Evolutionary conservation across 2,797 vertebrate species (phyloP).

Genomic region (Decapterus maruadsi): DNA sequence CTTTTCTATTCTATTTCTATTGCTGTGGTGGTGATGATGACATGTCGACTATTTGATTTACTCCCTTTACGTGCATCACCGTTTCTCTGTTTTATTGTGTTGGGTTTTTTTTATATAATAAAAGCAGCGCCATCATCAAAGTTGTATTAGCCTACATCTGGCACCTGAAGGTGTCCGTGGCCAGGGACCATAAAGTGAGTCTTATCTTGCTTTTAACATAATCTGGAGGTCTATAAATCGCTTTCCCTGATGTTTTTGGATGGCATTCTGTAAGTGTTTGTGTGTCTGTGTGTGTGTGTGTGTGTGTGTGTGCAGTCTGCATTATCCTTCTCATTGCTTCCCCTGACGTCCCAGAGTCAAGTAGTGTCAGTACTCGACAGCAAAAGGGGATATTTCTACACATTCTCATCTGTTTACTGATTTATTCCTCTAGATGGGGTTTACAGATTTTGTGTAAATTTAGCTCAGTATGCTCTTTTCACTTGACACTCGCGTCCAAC

Average conservation of each 20-base stretch:
- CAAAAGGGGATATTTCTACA: conserved; percentile 15
- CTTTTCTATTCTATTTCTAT: not conserved
- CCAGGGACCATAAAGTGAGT: conserved; percentile 38
- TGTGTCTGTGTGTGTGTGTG: not conserved
- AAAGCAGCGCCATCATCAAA: conserved; percentile 20
- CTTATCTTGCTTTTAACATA: conserved; percentile 52
- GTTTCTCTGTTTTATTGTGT: conserved; percentile 27
- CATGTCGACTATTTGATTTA: conserved; percentile 4
- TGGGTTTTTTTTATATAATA: conserved; percentile 37
- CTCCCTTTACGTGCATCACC: not conserved
- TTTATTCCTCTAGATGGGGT: conserved; percentile 15
- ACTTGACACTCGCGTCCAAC: conserved; percentile 37
- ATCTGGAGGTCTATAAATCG: conserved; percentile 45
- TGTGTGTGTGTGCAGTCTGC: conserved; percentile 3
- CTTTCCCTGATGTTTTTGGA: not conserved
- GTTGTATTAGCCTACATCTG: conserved; percentile 17
- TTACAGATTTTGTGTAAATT: conserved; percentile 24
- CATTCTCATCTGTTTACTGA: conserved; percentile 17
- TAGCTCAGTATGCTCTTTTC: conserved; percentile 22
- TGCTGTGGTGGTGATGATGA: not conserved
- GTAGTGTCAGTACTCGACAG: not conserved
- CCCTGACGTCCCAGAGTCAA: not conserved
- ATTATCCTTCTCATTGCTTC: not conserved
- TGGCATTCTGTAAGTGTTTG: conserved; percentile 11
- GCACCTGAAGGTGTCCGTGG: conserved; percentile 37